Percentiles rank a stretch among this genome's conserved stretches.
phyloP scores from a whole-genome alignment of 2,113 vertebrate genomes.

The Hyperopisus bebe region DNA sequence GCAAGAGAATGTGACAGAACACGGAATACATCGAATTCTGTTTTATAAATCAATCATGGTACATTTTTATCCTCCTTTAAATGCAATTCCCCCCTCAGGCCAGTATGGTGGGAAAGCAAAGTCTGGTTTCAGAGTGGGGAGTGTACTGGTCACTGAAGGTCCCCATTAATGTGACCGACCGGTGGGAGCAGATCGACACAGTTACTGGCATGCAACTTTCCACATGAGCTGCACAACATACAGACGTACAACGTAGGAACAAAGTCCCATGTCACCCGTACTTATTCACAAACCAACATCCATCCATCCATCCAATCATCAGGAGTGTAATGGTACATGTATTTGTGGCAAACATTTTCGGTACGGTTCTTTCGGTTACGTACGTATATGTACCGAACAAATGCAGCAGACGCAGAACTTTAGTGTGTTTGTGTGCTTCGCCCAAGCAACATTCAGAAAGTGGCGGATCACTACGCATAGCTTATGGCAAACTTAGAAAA shows the following conservation, averaged over 20 bases:
- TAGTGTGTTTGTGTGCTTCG: too few relatives aligned
- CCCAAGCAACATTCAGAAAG: too few relatives aligned
- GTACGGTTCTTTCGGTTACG: too few relatives aligned
- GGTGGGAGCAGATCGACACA: not conserved
- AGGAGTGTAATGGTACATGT: too few relatives aligned
- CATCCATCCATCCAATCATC: not conserved
- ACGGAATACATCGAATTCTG: not conserved
- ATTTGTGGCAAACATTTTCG: too few relatives aligned
- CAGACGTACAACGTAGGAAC: not conserved
- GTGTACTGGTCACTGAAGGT: not conserved
- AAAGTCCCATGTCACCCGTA: not conserved
- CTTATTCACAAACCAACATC: too few relatives aligned
- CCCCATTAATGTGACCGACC: not conserved
- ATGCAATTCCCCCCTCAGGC: not conserved
- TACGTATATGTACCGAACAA: too few relatives aligned
- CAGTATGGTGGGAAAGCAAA: not conserved
- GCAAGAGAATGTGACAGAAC: not conserved
- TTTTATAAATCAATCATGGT: not conserved
- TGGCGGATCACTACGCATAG: too few relatives aligned
- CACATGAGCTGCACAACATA: not conserved
- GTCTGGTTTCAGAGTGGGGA: not conserved
- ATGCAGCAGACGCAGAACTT: too few relatives aligned
- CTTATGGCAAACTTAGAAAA: too few relatives aligned
- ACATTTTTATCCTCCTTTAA: not conserved
- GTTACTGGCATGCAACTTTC: not conserved